Evolutionary conservation across 1,140 invertebrate genomes (phyloP).

Genomic region (Acarapis woodi): DNA sequence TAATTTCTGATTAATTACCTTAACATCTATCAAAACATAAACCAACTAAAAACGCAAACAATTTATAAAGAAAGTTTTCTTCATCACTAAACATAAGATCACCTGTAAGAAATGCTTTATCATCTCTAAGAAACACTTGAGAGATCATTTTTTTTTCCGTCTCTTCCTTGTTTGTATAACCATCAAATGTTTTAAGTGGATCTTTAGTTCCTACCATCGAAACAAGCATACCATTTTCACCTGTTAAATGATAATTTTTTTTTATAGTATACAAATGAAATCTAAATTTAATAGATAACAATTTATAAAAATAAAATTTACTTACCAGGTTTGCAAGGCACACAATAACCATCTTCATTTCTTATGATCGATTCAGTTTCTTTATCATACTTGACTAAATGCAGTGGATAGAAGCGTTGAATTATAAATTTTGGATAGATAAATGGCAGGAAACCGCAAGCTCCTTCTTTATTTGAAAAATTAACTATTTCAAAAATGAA

Average conservation of each 20-base stretch:
- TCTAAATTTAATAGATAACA: constrained; percentile 17
- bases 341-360: constrained; percentile 22
- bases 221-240: constrained; percentile 84
- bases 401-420: constrained; percentile 42
- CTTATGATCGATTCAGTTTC: constrained; percentile 19
- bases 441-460: constrained; percentile 70
- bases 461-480: constrained; percentile 28
- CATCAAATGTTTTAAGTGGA: constrained; percentile 24
- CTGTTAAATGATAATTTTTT: too few species aligned
- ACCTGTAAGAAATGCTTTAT: constrained; percentile 57
- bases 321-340: constrained; percentile 27
- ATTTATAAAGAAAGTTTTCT: constrained; percentile 26
- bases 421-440: constrained; percentile 28
- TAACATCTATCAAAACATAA: constrained; percentile 29
- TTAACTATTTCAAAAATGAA: too few species aligned
- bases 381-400: constrained; percentile 26
- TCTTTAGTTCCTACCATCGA: constrained; percentile 56
- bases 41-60: constrained; percentile 26
- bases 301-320: constrained; percentile 22
- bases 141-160: constrained; percentile 70
- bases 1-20: constrained; percentile 26
- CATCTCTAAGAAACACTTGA: constrained; percentile 65
- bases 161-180: constrained; percentile 73
- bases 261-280: constrained; percentile 26
- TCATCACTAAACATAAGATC: constrained; percentile 24